phyloP scores from a whole-genome alignment of 1,140 invertebrate genomes.

The Akabosia matsudoensis region DNA sequence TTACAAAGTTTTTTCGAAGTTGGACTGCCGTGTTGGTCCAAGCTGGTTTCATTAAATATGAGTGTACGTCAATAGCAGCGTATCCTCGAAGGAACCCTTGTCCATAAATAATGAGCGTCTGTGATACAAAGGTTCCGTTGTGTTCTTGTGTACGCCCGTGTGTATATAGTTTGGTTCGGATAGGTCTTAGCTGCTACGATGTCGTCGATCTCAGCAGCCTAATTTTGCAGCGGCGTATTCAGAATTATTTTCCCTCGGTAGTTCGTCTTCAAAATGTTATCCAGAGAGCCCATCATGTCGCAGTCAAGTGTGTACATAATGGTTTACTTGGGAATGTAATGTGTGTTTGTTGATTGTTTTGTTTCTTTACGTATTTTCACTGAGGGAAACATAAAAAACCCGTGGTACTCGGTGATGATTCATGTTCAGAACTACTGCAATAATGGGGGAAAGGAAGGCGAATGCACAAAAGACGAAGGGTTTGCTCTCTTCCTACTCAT shows the following conservation, averaged over 20 bases:
- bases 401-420: background rate
- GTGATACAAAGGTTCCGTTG: too few species aligned
- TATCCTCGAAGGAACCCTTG: background rate
- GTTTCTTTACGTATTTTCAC: background rate
- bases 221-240: too few species aligned
- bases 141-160: too few species aligned
- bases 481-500: background rate
- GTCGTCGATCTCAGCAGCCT: too few species aligned
- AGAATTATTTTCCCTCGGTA: background rate
- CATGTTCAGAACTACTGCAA: too few species aligned
- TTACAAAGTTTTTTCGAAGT: too few species aligned
- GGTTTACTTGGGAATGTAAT: conserved; percentile 11
- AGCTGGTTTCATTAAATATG: background rate
- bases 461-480: background rate
- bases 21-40: background rate
- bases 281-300: background rate
- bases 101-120: background rate
- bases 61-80: background rate
- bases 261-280: background rate
- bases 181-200: too few species aligned
- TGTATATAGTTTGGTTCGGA: too few species aligned
- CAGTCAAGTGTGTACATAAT: conserved; percentile 12
- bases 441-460: background rate
- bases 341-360: background rate
- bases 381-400: background rate